Conservation (phyloP, 2,113 vertebrate species). For the Coptodon rendalli region DNA sequence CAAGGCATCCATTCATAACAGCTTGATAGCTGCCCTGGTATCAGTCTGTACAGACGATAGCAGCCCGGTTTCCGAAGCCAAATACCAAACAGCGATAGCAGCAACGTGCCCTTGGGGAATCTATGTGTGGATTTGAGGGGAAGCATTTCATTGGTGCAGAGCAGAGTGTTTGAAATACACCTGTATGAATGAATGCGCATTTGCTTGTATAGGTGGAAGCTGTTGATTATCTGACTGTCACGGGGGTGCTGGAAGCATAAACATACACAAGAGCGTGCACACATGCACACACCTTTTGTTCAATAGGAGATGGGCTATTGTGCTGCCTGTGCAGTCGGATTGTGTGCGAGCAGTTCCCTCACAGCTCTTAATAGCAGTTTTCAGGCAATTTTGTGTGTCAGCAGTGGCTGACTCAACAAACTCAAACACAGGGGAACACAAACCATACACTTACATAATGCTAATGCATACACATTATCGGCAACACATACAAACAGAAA, state of each 20-base stretch:
- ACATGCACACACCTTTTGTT: slow-evolving; percentile 11
- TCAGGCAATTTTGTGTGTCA: slow-evolving; percentile 44
- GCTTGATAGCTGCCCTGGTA: slow-evolving; percentile 2
- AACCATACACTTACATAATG: slow-evolving; percentile 41
- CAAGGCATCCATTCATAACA: slow-evolving; percentile 21
- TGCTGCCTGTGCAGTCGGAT: slow-evolving; percentile 21
- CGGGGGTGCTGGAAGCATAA: slow-evolving; percentile 1
- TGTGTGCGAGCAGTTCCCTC: slow-evolving; percentile 20
- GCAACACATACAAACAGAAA: slow-evolving; percentile 24
- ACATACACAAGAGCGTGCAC: not conserved
- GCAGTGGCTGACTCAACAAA: slow-evolving; percentile 52
- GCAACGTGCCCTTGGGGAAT: slow-evolving; percentile 16
- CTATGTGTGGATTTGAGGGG: slow-evolving; percentile 4
- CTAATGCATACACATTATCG: slow-evolving; percentile 32
- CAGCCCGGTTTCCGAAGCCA: not conserved
- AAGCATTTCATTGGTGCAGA: not conserved
- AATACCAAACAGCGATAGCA: slow-evolving; percentile 18
- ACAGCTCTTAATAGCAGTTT: slow-evolving; percentile 54
- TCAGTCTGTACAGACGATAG: not conserved
- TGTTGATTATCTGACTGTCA: slow-evolving; percentile 26
- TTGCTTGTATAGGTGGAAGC: slow-evolving; percentile 19
- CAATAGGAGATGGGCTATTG: slow-evolving; percentile 17
- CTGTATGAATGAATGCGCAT: slow-evolving; percentile 23
- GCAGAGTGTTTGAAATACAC: not conserved
- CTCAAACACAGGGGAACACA: slow-evolving; percentile 36